phyloP scores from a whole-genome alignment of 2,113 vertebrate genomes.

The Porphyrio hochstetteri region DNA sequence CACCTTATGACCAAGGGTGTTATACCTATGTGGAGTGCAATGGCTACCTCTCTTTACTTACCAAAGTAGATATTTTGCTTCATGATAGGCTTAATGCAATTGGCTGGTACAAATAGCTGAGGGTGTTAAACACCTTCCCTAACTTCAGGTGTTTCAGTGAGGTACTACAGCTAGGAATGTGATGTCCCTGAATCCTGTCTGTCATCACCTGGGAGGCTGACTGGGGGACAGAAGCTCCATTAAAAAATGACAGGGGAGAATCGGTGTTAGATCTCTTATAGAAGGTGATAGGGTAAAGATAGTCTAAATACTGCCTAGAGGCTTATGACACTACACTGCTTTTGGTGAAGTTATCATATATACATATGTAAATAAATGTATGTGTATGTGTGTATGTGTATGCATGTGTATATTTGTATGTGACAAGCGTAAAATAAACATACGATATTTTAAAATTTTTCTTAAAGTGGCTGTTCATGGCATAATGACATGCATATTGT shows the following conservation, averaged over 20 bases:
- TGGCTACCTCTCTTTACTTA: not conserved
- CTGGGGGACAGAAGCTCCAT: not conserved
- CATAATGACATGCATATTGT: not conserved
- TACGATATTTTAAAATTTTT: not conserved
- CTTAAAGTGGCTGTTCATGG: not conserved
- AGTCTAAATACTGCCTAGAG: not conserved
- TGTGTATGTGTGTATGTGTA: fast-evolving
- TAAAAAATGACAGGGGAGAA: not conserved
- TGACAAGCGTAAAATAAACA: not conserved
- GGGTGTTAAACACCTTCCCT: not conserved
- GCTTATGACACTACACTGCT: not conserved
- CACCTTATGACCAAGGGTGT: not conserved
- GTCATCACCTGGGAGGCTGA: not conserved
- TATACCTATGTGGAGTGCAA: not conserved
- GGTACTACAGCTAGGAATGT: not conserved
- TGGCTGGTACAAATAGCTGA: not conserved
- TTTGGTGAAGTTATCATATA: not conserved
- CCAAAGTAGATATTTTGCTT: not conserved
- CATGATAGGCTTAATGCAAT: not conserved
- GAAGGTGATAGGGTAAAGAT: not conserved
- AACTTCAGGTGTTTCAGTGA: not conserved
- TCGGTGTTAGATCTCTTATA: not conserved
- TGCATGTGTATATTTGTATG: too few species aligned
- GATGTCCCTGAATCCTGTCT: not conserved
- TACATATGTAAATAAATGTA: not conserved